phyloP scores from a whole-genome alignment of 2,888 invertebrate genomes.

The Anoncus sp. region DNA sequence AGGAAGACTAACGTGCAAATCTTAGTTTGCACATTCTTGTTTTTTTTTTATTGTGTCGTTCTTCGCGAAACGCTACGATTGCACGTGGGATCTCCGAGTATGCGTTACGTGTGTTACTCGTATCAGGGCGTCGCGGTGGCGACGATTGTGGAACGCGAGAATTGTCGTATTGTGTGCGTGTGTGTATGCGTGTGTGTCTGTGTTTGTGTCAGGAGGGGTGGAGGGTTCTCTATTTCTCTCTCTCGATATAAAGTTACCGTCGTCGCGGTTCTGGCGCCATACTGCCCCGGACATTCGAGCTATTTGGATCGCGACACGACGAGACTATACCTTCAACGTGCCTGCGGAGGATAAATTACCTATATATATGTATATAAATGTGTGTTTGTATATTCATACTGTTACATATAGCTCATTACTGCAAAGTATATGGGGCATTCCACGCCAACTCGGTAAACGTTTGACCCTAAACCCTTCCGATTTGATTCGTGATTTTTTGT shows the following conservation, averaged over 20 bases:
- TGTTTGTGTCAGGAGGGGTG: slow-evolving; percentile 35
- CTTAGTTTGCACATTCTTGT: background rate
- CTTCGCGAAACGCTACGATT: background rate
- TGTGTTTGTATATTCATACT: background rate
- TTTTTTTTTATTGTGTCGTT: background rate
- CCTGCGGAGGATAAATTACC: slow-evolving; percentile 41
- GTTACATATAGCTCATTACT: background rate
- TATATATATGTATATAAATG: slow-evolving; percentile 22
- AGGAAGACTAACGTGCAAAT: background rate
- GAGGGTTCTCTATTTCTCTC: slow-evolving; percentile 36
- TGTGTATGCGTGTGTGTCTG: slow-evolving; percentile 23
- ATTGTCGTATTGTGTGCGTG: slow-evolving; percentile 22
- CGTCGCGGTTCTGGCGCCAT: slow-evolving; percentile 73
- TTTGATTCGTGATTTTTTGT: no score
- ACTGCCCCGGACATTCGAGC: slow-evolving; percentile 71
- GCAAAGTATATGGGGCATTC: no score
- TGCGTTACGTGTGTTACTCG: slow-evolving; percentile 19
- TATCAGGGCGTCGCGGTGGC: slow-evolving; percentile 50
- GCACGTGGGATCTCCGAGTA: slow-evolving; percentile 29
- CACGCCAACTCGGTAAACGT: no score
- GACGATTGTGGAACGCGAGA: slow-evolving; percentile 46
- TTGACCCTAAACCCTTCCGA: no score
- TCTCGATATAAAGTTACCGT: slow-evolving; percentile 76
- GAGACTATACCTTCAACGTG: slow-evolving; percentile 34
- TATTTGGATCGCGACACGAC: slow-evolving; percentile 69